A percentile compares a stretch with the other conserved stretches of the same genome.
phyloP scores from a whole-genome alignment of 2,888 invertebrate genomes.

The Lacanobia oleracea region DNA sequence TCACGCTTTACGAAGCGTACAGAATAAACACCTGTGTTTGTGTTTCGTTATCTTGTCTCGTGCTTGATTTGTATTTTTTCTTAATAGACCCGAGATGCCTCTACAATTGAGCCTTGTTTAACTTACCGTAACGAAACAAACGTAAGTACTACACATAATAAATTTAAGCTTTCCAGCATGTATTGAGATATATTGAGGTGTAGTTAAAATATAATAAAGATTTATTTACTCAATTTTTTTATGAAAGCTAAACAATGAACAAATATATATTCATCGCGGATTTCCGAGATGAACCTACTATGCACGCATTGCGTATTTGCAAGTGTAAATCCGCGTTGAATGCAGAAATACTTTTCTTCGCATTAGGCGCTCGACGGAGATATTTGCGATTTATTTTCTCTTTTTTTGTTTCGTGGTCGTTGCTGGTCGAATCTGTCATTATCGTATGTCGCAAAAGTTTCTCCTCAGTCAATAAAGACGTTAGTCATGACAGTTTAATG shows the following conservation, averaged over 20 bases:
- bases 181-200: conserved; percentile 10
- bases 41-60: conserved; percentile 74
- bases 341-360: conserved; percentile 42
- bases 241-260: conserved; percentile 13
- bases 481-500: neutral
- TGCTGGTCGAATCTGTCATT: conserved; percentile 17
- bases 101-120: conserved; percentile 39
- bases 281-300: conserved; percentile 35
- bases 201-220: conserved; percentile 20
- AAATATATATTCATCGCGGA: conserved; percentile 37
- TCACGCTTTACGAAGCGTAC: conserved; percentile 72
- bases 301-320: conserved; percentile 54
- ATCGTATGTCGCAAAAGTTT: conserved; percentile 12
- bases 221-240: conserved; percentile 21
- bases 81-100: conserved; percentile 54
- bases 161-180: conserved; percentile 30
- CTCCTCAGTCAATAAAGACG: conserved; percentile 1
- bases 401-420: conserved; percentile 19
- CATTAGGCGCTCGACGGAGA: conserved; percentile 28
- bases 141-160: conserved; percentile 31
- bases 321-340: conserved; percentile 42
- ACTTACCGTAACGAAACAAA: conserved; percentile 50
- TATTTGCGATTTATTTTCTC: conserved; percentile 35
- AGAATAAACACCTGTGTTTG: conserved; percentile 80
- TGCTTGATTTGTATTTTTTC: conserved; percentile 56